Percentiles rank a stretch among this genome's conserved stretches.
These are phyloP conservation scores for Lagria hirta DNA, from an alignment of 2,888 invertebrate species.

Conservation along the genomic window DNA sequence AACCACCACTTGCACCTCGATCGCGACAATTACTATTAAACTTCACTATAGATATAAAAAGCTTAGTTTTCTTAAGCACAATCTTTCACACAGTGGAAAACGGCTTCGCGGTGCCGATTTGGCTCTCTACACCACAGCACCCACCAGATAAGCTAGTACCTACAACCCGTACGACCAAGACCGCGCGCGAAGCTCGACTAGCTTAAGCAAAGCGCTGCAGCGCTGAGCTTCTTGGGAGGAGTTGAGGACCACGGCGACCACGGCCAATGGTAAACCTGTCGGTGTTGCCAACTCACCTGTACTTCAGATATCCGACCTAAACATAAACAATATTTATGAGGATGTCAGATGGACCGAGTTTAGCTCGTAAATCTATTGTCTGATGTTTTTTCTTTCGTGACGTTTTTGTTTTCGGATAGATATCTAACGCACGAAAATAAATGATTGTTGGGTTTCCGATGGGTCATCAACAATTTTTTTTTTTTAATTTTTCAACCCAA, in stretches of 20 bases:
- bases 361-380: constrained; percentile 53
- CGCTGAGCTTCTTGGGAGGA: constrained; percentile 49
- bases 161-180: constrained; percentile 23
- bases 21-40: no score
- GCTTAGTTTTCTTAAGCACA: no score
- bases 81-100: no score
- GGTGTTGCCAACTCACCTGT: constrained; percentile 52
- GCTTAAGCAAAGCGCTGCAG: constrained; percentile 34
- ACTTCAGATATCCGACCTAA: constrained; percentile 46
- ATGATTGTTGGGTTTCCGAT: constrained; percentile 28
- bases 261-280: constrained; percentile 48
- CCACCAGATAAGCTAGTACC: no score
- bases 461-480: no score
- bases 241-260: constrained; percentile 43
- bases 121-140: no score
- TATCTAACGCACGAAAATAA: constrained; percentile 42
- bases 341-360: constrained; percentile 54
- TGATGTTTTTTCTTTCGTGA: constrained; percentile 43
- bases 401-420: constrained; percentile 41
- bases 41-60: no score
- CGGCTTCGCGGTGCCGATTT: constrained; percentile 21
- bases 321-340: constrained; percentile 57
- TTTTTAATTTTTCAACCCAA: no score
- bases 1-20: no score
- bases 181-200: constrained; percentile 52